These are phyloP conservation scores for Dolichotis patagonum DNA, from an alignment of 2,113 vertebrate species.

Conservation along the genomic window DNA sequence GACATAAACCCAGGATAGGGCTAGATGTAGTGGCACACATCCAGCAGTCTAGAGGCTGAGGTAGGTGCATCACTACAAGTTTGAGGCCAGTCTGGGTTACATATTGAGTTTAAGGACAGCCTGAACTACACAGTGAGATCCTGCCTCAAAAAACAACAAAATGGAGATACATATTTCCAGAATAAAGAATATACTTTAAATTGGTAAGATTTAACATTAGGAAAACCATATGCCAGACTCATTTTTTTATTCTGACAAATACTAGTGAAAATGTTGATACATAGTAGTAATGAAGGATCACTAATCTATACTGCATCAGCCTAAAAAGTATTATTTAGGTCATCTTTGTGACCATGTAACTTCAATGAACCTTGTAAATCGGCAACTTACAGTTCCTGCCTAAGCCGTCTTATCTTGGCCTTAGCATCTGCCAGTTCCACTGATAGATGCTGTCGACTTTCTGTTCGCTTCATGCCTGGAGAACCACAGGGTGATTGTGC, in stretches of 20 bases:
- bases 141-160: neutral
- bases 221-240: neutral
- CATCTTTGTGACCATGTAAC: neutral
- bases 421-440: constrained; percentile 99
- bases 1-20: neutral
- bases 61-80: neutral
- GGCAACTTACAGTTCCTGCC: constrained; percentile 97
- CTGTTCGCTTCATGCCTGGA: constrained; percentile 96
- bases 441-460: constrained; percentile 97
- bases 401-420: constrained; percentile 95
- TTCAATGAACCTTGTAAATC: constrained; percentile 18
- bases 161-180: neutral
- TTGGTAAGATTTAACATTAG: constrained; percentile 7
- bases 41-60: neutral
- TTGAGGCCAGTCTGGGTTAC: neutral
- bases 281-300: neutral
- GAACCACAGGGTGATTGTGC: constrained; percentile 94
- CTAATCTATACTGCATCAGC: neutral
- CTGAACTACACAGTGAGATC: neutral
- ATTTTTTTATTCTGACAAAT: constrained; percentile 58
- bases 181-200: constrained; percentile 51
- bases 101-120: neutral
- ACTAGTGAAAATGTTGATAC: neutral
- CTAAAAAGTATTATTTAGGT: neutral
- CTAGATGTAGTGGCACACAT: neutral